phyloP scores from a whole-genome alignment of 2,888 invertebrate species.

The Macrophya alboannulata region DNA sequence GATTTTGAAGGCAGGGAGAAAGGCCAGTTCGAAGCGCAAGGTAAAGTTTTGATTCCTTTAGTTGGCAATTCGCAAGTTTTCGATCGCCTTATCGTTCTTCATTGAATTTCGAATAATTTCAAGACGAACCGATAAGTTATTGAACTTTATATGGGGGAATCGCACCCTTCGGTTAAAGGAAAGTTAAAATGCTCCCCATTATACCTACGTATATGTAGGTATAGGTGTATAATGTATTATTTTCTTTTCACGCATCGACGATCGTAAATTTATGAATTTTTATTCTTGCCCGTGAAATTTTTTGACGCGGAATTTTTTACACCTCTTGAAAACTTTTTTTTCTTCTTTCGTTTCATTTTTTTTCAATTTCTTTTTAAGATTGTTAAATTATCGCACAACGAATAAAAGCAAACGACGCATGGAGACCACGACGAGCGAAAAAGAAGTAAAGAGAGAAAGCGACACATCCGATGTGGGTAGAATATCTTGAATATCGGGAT shows the following conservation, averaged over 20 bases:
- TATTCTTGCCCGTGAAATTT: neutral
- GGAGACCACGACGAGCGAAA: neutral
- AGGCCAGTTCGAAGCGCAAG: neutral
- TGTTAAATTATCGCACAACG: neutral
- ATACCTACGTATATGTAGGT: too few relatives aligned
- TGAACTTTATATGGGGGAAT: neutral
- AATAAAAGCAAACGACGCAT: conserved; percentile 11
- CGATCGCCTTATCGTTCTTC: neutral
- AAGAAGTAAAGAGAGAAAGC: neutral
- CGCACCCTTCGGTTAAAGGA: neutral
- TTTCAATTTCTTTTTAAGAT: neutral
- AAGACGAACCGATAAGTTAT: neutral
- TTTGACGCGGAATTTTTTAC: neutral
- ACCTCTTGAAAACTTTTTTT: neutral
- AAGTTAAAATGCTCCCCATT: conserved; percentile 3
- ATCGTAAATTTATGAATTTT: conserved; percentile 40
- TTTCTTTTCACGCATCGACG: conserved; percentile 36
- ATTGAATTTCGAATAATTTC: conserved; percentile 15
- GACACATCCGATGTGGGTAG: neutral
- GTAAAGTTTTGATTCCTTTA: neutral
- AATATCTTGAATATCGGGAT: neutral
- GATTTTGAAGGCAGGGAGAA: neutral
- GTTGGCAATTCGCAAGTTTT: neutral
- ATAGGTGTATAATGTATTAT: conserved; percentile 4
- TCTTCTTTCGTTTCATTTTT: too few relatives aligned